Conservation (phyloP, 2,113 vertebrate genomes). For the Peromyscus maniculatus region DNA sequence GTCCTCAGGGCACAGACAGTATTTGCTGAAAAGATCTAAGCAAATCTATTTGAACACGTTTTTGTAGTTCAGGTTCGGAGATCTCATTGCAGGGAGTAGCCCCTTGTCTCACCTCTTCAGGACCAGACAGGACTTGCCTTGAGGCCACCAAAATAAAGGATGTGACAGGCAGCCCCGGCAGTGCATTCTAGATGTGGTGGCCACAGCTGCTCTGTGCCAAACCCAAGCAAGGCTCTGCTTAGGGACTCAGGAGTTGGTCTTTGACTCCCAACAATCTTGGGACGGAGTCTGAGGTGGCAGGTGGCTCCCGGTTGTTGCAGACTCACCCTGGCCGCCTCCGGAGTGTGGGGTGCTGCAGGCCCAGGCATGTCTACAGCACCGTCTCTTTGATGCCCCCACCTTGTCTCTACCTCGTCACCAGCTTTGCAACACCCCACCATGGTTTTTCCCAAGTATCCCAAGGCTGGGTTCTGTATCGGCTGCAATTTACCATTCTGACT, state of each 20-base stretch:
- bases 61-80: neutral
- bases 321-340: neutral
- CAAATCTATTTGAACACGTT: neutral
- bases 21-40: neutral
- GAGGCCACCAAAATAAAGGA: neutral
- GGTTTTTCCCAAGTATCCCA: neutral
- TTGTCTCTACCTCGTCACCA: neutral
- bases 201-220: rapidly evolving
- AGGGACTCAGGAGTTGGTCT: neutral
- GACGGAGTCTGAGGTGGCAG: neutral
- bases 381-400: neutral
- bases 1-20: neutral
- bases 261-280: neutral
- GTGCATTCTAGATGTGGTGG: neutral
- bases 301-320: neutral
- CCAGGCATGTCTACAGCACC: neutral
- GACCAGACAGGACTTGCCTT: neutral
- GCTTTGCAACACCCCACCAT: neutral
- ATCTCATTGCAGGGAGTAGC: neutral
- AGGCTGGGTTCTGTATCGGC: no score
- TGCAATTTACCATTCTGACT: neutral
- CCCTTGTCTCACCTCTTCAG: neutral
- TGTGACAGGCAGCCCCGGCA: neutral
- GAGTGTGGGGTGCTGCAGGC: neutral
- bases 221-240: neutral